Base-by-base conservation (phyloP, 2,797 vertebrate genomes). In the Scomberomorus guttatus region DNA sequence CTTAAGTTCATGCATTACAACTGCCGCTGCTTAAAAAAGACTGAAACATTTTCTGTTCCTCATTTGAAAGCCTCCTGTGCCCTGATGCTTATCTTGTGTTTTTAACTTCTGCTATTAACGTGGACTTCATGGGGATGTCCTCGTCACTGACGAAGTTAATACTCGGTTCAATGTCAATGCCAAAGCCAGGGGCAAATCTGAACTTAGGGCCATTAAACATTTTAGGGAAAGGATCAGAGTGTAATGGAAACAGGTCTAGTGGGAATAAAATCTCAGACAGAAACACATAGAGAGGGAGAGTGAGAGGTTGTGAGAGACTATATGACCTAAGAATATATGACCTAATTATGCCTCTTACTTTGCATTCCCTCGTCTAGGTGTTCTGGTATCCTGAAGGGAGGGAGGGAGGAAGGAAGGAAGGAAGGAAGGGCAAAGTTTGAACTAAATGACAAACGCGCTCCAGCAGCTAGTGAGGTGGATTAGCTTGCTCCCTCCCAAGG, bases 281-380 rank as follows among this genome's bases (percentile, higher is more conserved):
- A 68, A 57, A 80, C 66, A 77, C 15, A 60, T 0, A 42, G 37
- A 50, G 34, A 58, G 32, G 79, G 27, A 81, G 54, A 74, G 59
- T 77, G 34, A 39, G 63, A 84, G 72, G 67, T 29, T 32, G 58
- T 34, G 46, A 27, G 56, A 80, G 58, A 80, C 71, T 65, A n/a
- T n/a, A n/a, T n/a, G n/a, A n/a, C n/a, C n/a, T n/a, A 61, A 80
- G 65, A 90, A 84, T 81, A 82, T 70, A 77, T 91, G 92, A 94
- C 93, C 93, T 89, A 94, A 89, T 92, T 93, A 81, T 81, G 87
- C 84, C 82, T 91, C 84, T 90, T 88, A 62, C 74, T 80, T 88
- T 91, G 92, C 81, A 76, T 86, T 86, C 84, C 75, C 72, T 71
- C 55, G 77, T 80, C 79, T 86, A 86, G 88, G 84, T 90, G 88